phyloP scores from a whole-genome alignment of 1,140 invertebrate genomes.

The Euura saliciscinereae region DNA sequence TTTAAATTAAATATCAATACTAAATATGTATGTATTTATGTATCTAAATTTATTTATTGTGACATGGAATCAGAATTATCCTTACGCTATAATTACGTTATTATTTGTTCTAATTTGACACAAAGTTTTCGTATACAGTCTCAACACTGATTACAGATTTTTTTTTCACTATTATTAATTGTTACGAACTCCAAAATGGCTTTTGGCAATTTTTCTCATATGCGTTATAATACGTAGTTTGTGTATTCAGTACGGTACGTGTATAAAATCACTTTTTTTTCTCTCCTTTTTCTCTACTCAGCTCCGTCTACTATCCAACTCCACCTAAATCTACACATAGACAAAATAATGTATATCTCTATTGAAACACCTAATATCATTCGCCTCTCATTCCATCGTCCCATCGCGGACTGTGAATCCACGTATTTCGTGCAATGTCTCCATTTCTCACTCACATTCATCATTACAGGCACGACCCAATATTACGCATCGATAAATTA shows the following conservation, averaged over 20 bases:
- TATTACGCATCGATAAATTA: background rate
- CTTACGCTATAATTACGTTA: conserved; percentile 21
- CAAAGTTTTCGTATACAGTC: conserved; percentile 51
- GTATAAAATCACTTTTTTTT: conserved; percentile 17
- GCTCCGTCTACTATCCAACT: background rate
- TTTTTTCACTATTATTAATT: conserved; percentile 36
- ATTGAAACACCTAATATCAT: conserved; percentile 2
- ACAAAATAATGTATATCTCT: conserved; percentile 11
- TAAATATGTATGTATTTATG: conserved; percentile 10
- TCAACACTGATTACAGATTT: conserved; percentile 39
- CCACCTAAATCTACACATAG: conserved; percentile 9
- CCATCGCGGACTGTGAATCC: too few relatives aligned
- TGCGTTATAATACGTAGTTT: background rate
- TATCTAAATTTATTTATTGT: conserved; percentile 30
- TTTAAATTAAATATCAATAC: conserved; percentile 30
- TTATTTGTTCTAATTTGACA: conserved; percentile 49
- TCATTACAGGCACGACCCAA: background rate
- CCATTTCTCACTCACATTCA: background rate
- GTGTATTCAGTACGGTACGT: background rate
- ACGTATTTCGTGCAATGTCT: background rate
- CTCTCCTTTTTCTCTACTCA: background rate
- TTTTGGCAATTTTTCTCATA: conserved; percentile 10
- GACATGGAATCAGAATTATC: conserved; percentile 19
- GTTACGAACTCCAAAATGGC: conserved; percentile 37
- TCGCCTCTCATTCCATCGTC: background rate